phyloP scores from a whole-genome alignment of 2,797 vertebrate genomes.

The Eulemur mongoz region DNA sequence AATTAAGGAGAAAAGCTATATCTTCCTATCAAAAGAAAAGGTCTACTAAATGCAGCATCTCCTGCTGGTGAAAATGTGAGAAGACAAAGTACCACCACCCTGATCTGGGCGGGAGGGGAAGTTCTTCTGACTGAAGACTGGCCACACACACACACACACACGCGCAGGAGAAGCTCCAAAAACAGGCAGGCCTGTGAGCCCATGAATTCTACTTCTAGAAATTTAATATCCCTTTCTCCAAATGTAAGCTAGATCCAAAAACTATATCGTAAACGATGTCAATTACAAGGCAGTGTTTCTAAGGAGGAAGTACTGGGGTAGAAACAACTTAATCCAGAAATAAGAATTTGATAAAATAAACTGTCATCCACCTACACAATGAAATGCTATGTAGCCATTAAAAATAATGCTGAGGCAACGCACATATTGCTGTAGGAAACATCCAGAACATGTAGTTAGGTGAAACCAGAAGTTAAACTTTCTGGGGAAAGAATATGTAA shows the following conservation, averaged over 20 bases:
- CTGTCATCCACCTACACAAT: fast-evolving
- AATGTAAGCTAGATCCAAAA: neutral
- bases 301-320: neutral
- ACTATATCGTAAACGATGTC: neutral
- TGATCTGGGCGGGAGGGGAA: no score
- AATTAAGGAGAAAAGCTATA: neutral
- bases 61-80: fast-evolving
- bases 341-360: no score
- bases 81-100: no score
- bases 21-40: neutral
- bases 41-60: fast-evolving
- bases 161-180: fast-evolving
- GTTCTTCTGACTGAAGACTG: neutral
- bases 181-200: fast-evolving
- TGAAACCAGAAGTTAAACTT: neutral
- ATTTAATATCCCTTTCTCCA: neutral
- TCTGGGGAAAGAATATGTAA: fast-evolving
- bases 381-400: neutral
- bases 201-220: neutral
- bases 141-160: fast-evolving
- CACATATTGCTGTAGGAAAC: neutral
- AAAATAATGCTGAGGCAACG: fast-evolving
- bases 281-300: neutral
- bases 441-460: neutral
- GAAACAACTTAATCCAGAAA: neutral